Conservation (phyloP, 2,888 invertebrate species). For the Drosophila dives region DNA sequence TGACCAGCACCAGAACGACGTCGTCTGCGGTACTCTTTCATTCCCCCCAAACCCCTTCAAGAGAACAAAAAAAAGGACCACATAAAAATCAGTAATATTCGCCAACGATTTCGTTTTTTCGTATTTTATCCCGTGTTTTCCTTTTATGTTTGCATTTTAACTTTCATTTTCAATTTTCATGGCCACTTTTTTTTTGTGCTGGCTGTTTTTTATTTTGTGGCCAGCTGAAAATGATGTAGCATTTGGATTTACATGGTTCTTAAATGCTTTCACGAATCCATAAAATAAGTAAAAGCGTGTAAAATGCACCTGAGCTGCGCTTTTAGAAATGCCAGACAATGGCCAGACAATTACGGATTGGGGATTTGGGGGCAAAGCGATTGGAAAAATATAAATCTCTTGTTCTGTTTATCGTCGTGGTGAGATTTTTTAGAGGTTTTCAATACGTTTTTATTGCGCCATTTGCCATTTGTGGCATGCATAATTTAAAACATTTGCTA, state of each 20-base stretch:
- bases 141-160: conserved; percentile 57
- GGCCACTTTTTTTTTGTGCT: conserved; percentile 36
- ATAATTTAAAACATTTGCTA: not conserved
- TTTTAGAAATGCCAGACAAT: conserved; percentile 52
- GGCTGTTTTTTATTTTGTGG: conserved; percentile 46
- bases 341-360: conserved; percentile 33
- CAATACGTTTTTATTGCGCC: conserved; percentile 9
- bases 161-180: conserved; percentile 78
- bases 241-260: conserved; percentile 39
- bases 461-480: not conserved
- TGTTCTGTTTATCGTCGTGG: conserved; percentile 11
- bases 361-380: not conserved
- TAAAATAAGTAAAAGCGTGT: conserved; percentile 56
- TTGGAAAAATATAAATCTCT: conserved; percentile 16
- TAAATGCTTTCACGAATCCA: conserved; percentile 38
- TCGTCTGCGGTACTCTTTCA: conserved; percentile 29
- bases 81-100: conserved; percentile 74
- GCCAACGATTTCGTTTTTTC: conserved; percentile 46
- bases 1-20: conserved; percentile 53
- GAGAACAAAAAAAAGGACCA: conserved; percentile 10
- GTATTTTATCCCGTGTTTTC: not conserved
- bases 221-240: conserved; percentile 55
- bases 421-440: conserved; percentile 8
- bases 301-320: conserved; percentile 69
- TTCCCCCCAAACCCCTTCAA: not conserved